These are phyloP conservation scores for Oenanthe oenanthe DNA, from an alignment of 2,113 vertebrate genomes.

Conservation along the genomic window DNA sequence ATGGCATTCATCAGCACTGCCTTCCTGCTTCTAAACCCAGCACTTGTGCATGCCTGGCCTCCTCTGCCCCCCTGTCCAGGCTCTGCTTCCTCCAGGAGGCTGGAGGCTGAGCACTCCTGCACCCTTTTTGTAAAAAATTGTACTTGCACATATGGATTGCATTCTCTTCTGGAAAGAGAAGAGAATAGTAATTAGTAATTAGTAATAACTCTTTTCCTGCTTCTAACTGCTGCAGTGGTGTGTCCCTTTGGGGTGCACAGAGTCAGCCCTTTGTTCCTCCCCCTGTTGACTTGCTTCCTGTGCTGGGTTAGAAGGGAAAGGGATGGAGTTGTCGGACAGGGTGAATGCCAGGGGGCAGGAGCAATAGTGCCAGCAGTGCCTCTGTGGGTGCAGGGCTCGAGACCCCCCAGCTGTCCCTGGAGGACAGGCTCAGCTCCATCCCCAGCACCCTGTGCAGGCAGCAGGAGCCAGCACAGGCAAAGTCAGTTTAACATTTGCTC, in stretches of 20 bases:
- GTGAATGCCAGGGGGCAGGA: fast-evolving
- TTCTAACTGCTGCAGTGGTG: fast-evolving
- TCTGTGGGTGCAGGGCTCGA: not conserved
- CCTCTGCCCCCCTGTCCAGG: not conserved
- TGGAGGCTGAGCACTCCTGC: not conserved
- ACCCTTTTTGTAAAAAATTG: not conserved
- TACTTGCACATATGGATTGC: not conserved
- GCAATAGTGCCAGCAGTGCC: not conserved
- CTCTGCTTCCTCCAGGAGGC: not conserved
- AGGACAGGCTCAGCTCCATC: not conserved
- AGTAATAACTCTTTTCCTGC: not conserved
- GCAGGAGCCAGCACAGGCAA: not conserved
- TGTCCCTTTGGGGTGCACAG: not conserved
- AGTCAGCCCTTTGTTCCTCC: not conserved
- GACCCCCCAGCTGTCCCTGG: not conserved
- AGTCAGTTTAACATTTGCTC: not conserved
- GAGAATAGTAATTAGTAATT: not conserved
- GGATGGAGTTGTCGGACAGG: not conserved
- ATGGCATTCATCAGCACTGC: fast-evolving
- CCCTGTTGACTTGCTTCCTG: fast-evolving
- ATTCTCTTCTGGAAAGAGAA: not conserved
- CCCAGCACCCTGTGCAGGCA: not conserved
- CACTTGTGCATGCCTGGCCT: not conserved
- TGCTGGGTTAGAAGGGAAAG: not conserved
- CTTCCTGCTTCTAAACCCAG: not conserved